These are phyloP conservation scores for Drosophila setifemur DNA, from an alignment of 1,140 invertebrate species.

Conservation along the genomic window DNA sequence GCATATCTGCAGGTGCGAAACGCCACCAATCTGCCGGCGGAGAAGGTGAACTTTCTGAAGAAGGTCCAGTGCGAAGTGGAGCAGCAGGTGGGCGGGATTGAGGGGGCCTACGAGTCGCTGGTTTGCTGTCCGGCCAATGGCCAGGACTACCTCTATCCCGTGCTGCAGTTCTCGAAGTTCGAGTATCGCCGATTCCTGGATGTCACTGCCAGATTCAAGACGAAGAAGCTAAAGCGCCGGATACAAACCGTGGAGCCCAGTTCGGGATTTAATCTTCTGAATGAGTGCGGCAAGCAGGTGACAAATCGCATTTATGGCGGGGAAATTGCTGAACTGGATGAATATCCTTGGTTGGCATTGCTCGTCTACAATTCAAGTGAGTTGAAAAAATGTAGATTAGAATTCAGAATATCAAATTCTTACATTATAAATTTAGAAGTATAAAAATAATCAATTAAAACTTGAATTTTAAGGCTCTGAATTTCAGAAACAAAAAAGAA, in stretches of 20 bases:
- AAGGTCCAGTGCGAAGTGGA: constrained; percentile 71
- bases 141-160: constrained; percentile 69
- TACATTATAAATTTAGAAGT: background rate
- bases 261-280: constrained; percentile 65
- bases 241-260: constrained; percentile 71
- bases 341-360: constrained; percentile 88
- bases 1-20: constrained; percentile 74
- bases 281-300: constrained; percentile 81
- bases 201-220: constrained; percentile 63
- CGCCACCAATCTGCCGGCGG: constrained; percentile 63
- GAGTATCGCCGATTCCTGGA: constrained; percentile 74
- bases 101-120: constrained; percentile 33
- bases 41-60: constrained; percentile 78
- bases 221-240: constrained; percentile 71
- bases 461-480: background rate
- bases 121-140: constrained; percentile 77
- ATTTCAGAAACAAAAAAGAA: background rate
- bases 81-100: background rate
- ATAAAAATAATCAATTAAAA: too few relatives aligned
- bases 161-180: constrained; percentile 74
- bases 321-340: constrained; percentile 83
- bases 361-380: constrained; percentile 85
- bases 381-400: constrained; percentile 12
- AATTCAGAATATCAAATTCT: background rate
- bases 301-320: constrained; percentile 83